Evolutionary conservation across 2,888 invertebrate species (phyloP).

Genomic region (Chrysomela aeneicollis): DNA sequence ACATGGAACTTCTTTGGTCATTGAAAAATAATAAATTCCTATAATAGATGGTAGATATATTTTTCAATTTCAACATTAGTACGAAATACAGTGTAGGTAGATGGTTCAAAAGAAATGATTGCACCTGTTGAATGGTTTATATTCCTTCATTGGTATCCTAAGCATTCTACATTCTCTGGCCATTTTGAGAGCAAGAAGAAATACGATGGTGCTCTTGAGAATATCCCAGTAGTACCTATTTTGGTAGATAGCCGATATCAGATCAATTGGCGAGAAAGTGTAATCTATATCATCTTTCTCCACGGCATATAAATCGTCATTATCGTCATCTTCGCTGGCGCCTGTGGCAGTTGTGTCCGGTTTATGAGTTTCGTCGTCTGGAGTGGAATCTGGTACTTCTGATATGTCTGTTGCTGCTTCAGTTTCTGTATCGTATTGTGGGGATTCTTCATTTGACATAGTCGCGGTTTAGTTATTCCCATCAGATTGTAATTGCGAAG

Average conservation of each 20-base stretch:
- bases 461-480: not conserved
- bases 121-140: slow-evolving; percentile 44
- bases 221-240: slow-evolving; percentile 41
- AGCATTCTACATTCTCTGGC: slow-evolving; percentile 45
- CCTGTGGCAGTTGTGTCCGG: not conserved
- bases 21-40: no score
- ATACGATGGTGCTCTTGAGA: slow-evolving; percentile 42
- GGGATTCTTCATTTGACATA: slow-evolving; percentile 12
- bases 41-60: no score
- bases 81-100: no score
- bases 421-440: not conserved
- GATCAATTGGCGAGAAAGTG: slow-evolving; percentile 22
- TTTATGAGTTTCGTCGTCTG: slow-evolving; percentile 15
- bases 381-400: not conserved
- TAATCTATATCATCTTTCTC: not conserved
- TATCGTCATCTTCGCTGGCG: slow-evolving; percentile 2
- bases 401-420: slow-evolving; percentile 7
- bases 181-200: slow-evolving; percentile 45
- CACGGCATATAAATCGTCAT: not conserved
- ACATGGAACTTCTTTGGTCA: no score
- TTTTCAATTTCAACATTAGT: not conserved
- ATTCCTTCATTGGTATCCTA: slow-evolving; percentile 46
- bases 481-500: not conserved
- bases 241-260: slow-evolving; percentile 28
- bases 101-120: slow-evolving; percentile 11